Percentiles rank a stretch among this genome's conserved stretches.
phyloP scores from a whole-genome alignment of 92 coral and sea anemone genomes.

The Pocillopora meandrina region DNA sequence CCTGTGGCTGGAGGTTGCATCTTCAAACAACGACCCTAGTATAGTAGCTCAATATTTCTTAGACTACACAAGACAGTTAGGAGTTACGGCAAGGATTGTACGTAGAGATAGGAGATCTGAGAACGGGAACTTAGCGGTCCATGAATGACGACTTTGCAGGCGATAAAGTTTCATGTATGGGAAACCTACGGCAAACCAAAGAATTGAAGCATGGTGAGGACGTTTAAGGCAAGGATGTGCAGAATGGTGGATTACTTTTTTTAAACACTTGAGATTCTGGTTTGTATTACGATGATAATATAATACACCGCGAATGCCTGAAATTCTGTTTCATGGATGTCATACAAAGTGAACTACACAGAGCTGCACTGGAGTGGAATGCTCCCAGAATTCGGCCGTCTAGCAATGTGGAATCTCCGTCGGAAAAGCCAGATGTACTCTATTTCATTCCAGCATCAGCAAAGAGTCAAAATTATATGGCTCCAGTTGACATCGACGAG shows the following conservation, averaged over 20 bases:
- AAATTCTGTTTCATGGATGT: constrained; percentile 45
- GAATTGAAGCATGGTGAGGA: constrained; percentile 71
- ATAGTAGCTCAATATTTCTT: constrained; percentile 29
- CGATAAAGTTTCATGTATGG: constrained; percentile 59
- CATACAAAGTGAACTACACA: constrained; percentile 34
- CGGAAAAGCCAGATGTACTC: constrained; percentile 53
- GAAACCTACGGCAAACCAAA: constrained; percentile 47
- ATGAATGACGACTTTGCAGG: constrained; percentile 47
- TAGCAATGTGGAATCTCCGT: constrained; percentile 34
- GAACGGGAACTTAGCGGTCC: constrained; percentile 37
- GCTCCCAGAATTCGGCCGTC: constrained; percentile 49
- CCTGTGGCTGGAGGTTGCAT: constrained; percentile 37
- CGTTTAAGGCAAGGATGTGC: constrained; percentile 47
- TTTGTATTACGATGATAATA: constrained; percentile 24
- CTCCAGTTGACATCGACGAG: constrained; percentile 8
- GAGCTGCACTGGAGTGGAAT: constrained; percentile 49
- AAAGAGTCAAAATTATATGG: constrained; percentile 17
- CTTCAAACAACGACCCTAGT: constrained; percentile 33
- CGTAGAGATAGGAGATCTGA: constrained; percentile 56
- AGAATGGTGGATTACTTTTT: constrained; percentile 53
- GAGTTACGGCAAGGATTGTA: constrained; percentile 46
- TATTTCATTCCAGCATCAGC: constrained; percentile 40
- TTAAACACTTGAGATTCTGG: constrained; percentile 50
- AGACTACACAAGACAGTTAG: constrained; percentile 36
- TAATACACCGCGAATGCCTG: constrained; percentile 39